Conservation (phyloP, 23 tunicate species). For the Styela clava region DNA sequence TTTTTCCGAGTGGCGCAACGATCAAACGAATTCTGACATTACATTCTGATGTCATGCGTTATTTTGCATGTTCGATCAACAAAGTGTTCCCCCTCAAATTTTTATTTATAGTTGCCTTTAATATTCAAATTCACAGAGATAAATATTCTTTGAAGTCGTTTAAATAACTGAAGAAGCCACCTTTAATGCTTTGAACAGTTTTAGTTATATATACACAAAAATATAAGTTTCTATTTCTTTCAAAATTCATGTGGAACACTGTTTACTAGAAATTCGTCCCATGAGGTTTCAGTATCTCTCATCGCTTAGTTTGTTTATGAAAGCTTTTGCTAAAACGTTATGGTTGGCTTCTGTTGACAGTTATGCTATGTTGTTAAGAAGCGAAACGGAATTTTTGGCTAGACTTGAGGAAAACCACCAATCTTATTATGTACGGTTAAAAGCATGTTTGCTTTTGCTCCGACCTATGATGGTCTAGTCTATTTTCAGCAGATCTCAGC, state of each 20-base stretch:
- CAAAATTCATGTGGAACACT: neutral
- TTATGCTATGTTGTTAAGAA: neutral
- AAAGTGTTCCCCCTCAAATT: neutral
- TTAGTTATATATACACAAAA: neutral
- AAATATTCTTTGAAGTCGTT: neutral
- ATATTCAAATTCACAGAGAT: neutral
- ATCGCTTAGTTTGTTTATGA: neutral
- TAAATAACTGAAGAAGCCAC: neutral
- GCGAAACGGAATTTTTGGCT: neutral
- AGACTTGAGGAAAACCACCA: too few species aligned
- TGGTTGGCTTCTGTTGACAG: neutral
- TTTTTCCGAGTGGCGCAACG: neutral
- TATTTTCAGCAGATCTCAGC: neutral
- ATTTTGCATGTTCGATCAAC: neutral
- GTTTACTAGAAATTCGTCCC: neutral
- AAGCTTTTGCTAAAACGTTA: neutral
- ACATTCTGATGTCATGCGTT: neutral
- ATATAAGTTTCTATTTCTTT: too few species aligned
- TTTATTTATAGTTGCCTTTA: too few species aligned
- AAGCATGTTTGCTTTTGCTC: too few species aligned
- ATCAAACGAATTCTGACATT: neutral
- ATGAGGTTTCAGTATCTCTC: neutral
- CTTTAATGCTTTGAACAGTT: neutral
- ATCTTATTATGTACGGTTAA: too few species aligned
- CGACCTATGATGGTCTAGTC: neutral